Conservation (phyloP, 2,113 vertebrate genomes). For the Uria lomvia region DNA sequence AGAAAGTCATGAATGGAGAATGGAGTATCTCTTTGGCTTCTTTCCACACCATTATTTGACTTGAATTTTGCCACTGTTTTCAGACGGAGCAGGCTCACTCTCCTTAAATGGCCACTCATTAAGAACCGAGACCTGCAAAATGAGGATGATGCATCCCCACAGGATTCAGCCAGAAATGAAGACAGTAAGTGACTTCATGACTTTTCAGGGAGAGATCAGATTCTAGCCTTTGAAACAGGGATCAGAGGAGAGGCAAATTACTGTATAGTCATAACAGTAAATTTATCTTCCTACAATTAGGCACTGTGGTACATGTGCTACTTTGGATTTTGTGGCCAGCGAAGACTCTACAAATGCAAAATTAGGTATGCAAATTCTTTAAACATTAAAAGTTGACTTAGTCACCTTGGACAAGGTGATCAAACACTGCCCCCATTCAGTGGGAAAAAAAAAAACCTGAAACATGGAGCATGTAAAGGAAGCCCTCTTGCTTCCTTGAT, state of each 20-base stretch:
- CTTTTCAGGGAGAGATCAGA: not conserved
- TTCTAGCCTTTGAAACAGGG: not conserved
- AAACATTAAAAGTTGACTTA: not conserved
- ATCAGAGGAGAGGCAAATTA: not conserved
- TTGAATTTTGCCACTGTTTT: not conserved
- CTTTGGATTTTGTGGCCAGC: not conserved
- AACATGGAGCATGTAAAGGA: not conserved
- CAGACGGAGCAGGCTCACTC: not conserved
- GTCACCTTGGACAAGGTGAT: not conserved
- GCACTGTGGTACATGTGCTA: rapidly evolving
- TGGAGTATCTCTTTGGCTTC: not conserved
- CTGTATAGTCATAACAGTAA: not conserved
- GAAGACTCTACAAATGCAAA: not conserved
- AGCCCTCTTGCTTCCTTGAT: not conserved
- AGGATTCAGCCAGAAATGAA: not conserved
- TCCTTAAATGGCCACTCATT: not conserved
- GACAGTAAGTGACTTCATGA: not conserved
- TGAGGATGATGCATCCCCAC: not conserved
- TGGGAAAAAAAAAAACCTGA: not conserved
- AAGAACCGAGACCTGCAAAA: not conserved
- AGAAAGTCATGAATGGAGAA: not conserved
- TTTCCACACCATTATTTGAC: not conserved
- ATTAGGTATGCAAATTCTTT: not conserved
- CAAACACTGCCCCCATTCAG: not conserved
- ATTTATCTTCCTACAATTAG: not conserved